Conservation (phyloP, 30 jellyfish, hydroid and myxozoan genomes). For the Catostylus mosaicus region DNA sequence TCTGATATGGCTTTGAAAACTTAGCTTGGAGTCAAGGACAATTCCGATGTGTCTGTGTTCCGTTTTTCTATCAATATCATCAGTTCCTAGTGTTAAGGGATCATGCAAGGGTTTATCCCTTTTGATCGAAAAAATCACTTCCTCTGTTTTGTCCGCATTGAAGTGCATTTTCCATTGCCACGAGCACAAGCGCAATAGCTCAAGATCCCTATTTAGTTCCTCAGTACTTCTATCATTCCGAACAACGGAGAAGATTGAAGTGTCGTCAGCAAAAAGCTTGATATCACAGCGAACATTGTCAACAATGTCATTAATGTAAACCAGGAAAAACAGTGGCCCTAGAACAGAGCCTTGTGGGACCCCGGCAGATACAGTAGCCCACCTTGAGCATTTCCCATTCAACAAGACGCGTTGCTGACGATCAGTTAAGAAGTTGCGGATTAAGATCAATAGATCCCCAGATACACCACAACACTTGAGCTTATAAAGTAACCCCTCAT, state of each 20-base stretch:
- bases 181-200: constrained; percentile 42
- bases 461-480: too few relatives aligned
- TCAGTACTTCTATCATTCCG: neutral
- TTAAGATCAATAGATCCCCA: too few relatives aligned
- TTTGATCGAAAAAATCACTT: neutral
- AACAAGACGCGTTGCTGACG: too few relatives aligned
- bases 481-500: too few relatives aligned
- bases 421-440: too few relatives aligned
- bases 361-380: constrained; percentile 70
- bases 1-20: neutral
- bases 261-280: constrained; percentile 69
- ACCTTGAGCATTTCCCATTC: too few relatives aligned
- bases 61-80: constrained; percentile 8
- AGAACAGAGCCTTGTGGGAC: constrained; percentile 74
- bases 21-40: neutral
- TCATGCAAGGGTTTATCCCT: neutral
- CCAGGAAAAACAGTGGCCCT: constrained; percentile 62
- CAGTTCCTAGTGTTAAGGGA: constrained; percentile 15
- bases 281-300: constrained; percentile 48
- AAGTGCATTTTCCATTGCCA: too few relatives aligned
- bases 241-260: constrained; percentile 66
- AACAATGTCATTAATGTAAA: constrained; percentile 60
- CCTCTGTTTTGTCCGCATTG: too few relatives aligned
- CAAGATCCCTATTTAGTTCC: constrained; percentile 47
- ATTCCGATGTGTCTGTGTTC: constrained; percentile 37